Evolutionary conservation across 2,113 vertebrate genomes (phyloP), one percentile per base, ranked within the genome.

Genomic region (Psilopsiagon aymara): DNA sequence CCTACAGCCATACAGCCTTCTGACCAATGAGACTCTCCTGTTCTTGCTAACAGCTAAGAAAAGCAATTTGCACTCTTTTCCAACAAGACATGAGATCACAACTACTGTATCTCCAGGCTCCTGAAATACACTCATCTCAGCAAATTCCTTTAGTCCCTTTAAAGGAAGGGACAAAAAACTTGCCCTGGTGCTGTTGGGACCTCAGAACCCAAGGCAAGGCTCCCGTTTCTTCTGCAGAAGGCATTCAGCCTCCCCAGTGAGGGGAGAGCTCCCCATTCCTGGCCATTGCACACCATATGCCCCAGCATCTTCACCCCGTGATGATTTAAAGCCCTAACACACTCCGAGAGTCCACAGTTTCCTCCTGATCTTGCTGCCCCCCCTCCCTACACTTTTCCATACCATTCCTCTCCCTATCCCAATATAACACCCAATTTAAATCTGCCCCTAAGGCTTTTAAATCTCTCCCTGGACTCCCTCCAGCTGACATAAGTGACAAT

Each of bases 121-220:
- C 77, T 93, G 68, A 78, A 96, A 74, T 35, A 80, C 47, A n/a
- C 20, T 80, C 12, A 29, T 35, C 73, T 93, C 90, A 88, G 60
- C 68, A 93, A 92, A 86, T 86, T 81, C 64, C 51, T 88, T 69
- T 3, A 59, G 27, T 66, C 46, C 13, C n/a, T 81, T 47, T 35
- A 35, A 75, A 91, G 70, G 43, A 92, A 82, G 37, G 57, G 49
- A 64, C 35, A 89, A 62, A 92, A 83, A 44, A 2, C 51, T 66
- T 49, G 12, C 9, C 23, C 29, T 70, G 41, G 49, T 82, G 55
- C 60, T 75, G 14, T 23, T 47, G 47, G 39, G 74, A 60, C 23
- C 73, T 87, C 74, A 82, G 73, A 64, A 19, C 29, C 41, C 37
- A 70, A 47, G 53, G 66, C 35, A 80, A 73, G 33, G 52, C 39